Evolutionary conservation across 2,888 invertebrate species (phyloP), one percentile per base, ranked within the genome.

Genomic region (Gasteruption jaculator): DNA sequence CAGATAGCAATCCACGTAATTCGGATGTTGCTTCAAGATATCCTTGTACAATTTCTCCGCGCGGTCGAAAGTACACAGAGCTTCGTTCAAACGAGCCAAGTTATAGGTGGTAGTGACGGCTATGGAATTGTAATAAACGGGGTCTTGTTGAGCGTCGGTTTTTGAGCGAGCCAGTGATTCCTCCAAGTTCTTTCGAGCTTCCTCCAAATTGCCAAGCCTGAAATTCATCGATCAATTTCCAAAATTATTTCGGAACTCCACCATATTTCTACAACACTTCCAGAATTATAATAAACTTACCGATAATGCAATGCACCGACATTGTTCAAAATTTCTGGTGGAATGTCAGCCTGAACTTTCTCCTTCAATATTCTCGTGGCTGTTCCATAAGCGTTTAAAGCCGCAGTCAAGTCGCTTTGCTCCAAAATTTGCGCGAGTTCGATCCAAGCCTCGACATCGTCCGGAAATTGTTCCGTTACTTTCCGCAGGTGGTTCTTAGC

Each of bases 361-460:
- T 95, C 95, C 57, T 86, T 87, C 27, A 99, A 75, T 46, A 99
- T 89, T 60, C 85, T 85, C 52, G 91, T 92, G 3, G 96, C 96
- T 18, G 91, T 95, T 36, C 83, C 89, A 67, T 99, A 99, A 0
- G 95, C 94, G 57, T 85, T 84, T 24, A 99, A 74, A 0, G 97
- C 91, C 32, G 66, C 79, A 71, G 79, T 79, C 41, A 92, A 76
- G 75, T 99, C 97, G 54, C 87, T 87, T 64, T 95, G 92, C 67
- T 99, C 97, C 48, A 97, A 76, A 68, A 99, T 94, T 75, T 99
- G 97, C 0, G 99, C 99, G 50, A 97, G 73, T 69, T 99, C 97
- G 55, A 99, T 96, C 96, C 96, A 97, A 0, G 96, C 97, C 71
- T 99, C 99, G 2, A 97, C 91, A 70, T 99, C 99, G 57, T 99